Percentiles rank a stretch among this genome's conserved stretches.
Conservation (phyloP, 1,140 invertebrate genomes). For the Tribolium madens region DNA sequence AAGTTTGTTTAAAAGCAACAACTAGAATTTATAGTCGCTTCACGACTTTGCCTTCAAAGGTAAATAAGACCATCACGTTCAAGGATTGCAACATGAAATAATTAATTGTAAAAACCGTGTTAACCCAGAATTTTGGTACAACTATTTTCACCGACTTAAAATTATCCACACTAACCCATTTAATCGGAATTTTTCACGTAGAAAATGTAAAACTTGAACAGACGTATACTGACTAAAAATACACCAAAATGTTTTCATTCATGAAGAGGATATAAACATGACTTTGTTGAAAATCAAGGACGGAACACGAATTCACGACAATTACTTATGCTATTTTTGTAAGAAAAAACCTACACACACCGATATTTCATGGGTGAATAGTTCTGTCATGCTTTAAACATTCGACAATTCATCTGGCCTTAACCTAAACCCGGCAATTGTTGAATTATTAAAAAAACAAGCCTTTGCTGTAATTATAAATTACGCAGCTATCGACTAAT, state of each 20-base stretch:
- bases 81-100: conserved; percentile 12
- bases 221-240: conserved; percentile 16
- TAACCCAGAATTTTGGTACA: neutral
- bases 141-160: conserved; percentile 28
- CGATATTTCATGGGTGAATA: conserved; percentile 10
- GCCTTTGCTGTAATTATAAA: neutral
- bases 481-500: neutral
- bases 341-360: neutral
- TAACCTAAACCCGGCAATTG: neutral
- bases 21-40: conserved; percentile 9
- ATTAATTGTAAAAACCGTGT: conserved; percentile 13
- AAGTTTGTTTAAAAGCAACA: neutral
- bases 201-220: neutral
- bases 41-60: neutral
- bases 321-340: neutral
- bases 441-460: neutral
- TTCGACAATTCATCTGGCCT: neutral
- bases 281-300: conserved; percentile 34
- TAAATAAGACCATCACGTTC: conserved; percentile 7
- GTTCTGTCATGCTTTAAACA: conserved; percentile 8
- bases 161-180: conserved; percentile 28
- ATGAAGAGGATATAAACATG: conserved; percentile 26
- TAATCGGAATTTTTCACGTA: conserved; percentile 6
- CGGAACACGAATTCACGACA: neutral
- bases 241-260: conserved; percentile 24